phyloP scores from a whole-genome alignment of 2,797 vertebrate genomes.

The Loriculus beryllinus region DNA sequence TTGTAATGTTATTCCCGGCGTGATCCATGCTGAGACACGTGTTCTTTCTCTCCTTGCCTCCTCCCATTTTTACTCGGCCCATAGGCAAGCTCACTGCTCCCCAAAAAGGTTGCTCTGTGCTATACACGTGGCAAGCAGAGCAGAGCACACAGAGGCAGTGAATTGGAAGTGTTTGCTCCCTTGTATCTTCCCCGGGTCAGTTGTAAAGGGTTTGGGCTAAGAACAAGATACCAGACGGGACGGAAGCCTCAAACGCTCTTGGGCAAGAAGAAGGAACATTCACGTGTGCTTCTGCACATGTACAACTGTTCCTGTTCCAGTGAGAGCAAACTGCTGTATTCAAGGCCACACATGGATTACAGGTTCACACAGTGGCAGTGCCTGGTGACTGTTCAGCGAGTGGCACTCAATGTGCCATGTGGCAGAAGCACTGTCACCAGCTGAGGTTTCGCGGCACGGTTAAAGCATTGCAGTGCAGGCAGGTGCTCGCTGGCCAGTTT shows the following conservation, averaged over 20 bases:
- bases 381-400: neutral
- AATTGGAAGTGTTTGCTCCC: neutral
- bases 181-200: accelerated
- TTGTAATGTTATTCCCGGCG: accelerated
- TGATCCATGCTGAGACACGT: accelerated
- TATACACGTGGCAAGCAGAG: neutral
- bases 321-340: too few species aligned
- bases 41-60: neutral
- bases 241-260: neutral
- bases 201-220: neutral
- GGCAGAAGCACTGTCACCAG: neutral
- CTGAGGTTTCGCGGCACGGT: neutral
- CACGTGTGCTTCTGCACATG: accelerated
- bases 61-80: neutral
- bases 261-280: neutral
- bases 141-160: neutral
- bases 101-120: neutral
- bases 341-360: accelerated
- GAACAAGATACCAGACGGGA: neutral
- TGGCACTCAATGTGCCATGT: neutral
- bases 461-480: neutral
- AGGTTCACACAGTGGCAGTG: neutral
- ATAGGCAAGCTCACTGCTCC: neutral
- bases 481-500: neutral
- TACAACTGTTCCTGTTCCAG: neutral